These are phyloP conservation scores for Philopotamus ludificatus DNA, from an alignment of 1,140 invertebrate species.

Conservation along the genomic window DNA sequence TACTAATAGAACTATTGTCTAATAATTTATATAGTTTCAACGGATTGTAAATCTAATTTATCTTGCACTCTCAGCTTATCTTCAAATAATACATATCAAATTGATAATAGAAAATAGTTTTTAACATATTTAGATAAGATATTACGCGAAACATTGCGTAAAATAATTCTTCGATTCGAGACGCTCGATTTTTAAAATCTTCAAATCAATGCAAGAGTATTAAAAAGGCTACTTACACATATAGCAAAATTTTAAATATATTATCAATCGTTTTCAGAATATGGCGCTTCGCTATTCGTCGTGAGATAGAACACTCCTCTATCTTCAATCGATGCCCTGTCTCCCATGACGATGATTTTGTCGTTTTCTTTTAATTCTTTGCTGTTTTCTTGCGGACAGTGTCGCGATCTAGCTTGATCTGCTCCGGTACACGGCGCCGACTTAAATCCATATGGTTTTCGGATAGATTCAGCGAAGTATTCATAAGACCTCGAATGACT, in stretches of 20 bases:
- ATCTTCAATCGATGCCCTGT: constrained; percentile 50
- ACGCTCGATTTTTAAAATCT: no score
- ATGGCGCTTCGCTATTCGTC: constrained; percentile 59
- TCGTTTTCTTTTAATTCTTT: no score
- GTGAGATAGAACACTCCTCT: constrained; percentile 64
- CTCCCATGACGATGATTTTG: constrained; percentile 56
- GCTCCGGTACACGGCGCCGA: constrained; percentile 61
- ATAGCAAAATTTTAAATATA: background rate
- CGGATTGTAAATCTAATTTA: no score
- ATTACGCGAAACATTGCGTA: no score
- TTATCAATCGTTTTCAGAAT: constrained; percentile 26
- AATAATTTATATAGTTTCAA: no score
- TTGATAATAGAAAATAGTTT: no score
- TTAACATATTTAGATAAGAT: no score
- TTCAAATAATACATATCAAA: no score
- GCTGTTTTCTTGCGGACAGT: constrained; percentile 53
- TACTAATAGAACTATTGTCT: no score
- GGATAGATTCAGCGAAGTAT: constrained; percentile 70
- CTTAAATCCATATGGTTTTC: constrained; percentile 57
- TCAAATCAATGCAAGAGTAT: no score
- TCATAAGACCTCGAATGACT: constrained; percentile 69
- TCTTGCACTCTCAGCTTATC: no score
- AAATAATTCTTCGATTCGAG: background rate
- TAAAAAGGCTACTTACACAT: no score
- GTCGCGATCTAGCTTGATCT: constrained; percentile 57